phyloP scores from a whole-genome alignment of 2,113 vertebrate genomes.

The Platanista minor region DNA sequence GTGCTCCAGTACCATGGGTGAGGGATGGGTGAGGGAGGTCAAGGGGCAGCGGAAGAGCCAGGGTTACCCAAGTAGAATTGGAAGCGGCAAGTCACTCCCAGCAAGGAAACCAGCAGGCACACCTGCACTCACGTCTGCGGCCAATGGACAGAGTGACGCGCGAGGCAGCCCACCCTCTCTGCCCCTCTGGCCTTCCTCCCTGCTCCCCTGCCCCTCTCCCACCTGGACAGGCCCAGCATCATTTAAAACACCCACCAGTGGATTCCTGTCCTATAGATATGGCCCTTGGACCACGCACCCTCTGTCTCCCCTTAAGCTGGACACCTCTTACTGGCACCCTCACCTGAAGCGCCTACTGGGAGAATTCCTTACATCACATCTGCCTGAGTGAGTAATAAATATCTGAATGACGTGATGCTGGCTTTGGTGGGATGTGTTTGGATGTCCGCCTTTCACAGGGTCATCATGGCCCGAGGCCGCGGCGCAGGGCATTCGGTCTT shows the following conservation, averaged over 20 bases:
- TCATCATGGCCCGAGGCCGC: background rate
- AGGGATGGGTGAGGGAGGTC: background rate
- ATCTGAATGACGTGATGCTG: background rate
- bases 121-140: background rate
- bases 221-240: accelerated
- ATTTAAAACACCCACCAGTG: background rate
- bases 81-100: background rate
- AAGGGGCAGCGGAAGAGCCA: background rate
- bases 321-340: background rate
- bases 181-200: background rate
- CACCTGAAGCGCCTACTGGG: background rate
- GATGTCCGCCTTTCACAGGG: accelerated
- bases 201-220: background rate
- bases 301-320: background rate
- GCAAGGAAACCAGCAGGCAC: background rate
- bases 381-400: background rate
- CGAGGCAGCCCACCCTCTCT: too few species aligned
- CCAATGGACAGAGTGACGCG: background rate
- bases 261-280: background rate
- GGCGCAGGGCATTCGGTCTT: background rate
- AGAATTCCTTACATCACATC: background rate
- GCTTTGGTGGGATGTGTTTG: background rate
- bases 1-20: background rate
- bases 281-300: accelerated
- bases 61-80: too few species aligned